Conservation (phyloP, 2,888 invertebrate genomes). For the Ceramica pisi region DNA sequence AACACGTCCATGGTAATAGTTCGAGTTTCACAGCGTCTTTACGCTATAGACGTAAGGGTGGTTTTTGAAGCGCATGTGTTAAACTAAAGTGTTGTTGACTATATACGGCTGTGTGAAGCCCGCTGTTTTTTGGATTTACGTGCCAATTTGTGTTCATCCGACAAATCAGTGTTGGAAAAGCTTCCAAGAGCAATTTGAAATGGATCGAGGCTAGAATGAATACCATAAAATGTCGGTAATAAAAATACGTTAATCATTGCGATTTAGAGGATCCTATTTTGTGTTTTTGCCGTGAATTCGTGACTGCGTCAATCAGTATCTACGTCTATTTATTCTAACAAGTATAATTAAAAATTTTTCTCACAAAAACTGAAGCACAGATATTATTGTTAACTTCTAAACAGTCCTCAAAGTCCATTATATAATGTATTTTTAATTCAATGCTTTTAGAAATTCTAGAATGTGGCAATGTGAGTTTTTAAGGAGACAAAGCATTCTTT, state of each 20-base stretch:
- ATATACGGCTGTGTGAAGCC: constrained; percentile 32
- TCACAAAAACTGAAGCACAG: not conserved
- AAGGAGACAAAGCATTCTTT: constrained; percentile 24
- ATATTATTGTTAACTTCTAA: not conserved
- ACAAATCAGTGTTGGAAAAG: not conserved
- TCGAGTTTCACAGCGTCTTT: constrained; percentile 1
- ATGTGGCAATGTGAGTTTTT: constrained; percentile 1
- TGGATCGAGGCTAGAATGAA: not conserved
- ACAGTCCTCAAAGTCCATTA: not conserved
- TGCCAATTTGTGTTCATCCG: constrained; percentile 41
- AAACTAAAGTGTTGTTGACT: not conserved
- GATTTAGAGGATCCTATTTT: not conserved
- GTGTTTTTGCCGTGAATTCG: constrained; percentile 1
- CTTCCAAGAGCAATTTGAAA: not conserved
- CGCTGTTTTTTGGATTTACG: constrained; percentile 49
- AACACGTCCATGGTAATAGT: constrained; percentile 6
- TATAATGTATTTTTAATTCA: not conserved
- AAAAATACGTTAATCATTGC: not conserved
- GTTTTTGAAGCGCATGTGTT: not conserved
- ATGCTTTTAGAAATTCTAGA: not conserved
- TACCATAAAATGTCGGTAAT: too few species aligned
- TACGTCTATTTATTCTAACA: not conserved
- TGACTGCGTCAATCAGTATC: constrained; percentile 16
- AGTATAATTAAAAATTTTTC: not conserved
- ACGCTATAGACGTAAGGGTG: not conserved